phyloP scores from a whole-genome alignment of 30 jellyfish, hydroid and myxozoan species.

The Mastigias papua region DNA sequence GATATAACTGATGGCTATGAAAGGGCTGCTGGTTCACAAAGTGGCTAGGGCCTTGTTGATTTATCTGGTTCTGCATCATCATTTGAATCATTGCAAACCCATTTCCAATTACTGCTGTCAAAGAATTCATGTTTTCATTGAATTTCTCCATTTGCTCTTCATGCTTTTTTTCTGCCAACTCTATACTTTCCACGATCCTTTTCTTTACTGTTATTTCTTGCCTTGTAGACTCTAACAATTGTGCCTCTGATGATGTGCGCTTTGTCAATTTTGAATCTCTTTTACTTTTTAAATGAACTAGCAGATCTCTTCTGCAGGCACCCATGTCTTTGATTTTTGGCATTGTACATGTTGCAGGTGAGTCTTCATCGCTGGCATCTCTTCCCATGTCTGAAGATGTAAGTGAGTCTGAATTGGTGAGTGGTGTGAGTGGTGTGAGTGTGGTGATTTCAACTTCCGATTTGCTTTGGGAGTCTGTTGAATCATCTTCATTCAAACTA shows the following conservation, averaged over 20 bases:
- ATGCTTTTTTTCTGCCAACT: background rate
- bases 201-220: background rate
- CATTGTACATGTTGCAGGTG: background rate
- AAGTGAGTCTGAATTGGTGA: background rate
- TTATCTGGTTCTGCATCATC: background rate
- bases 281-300: background rate
- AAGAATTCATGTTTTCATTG: background rate
- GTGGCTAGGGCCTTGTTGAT: background rate
- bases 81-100: background rate
- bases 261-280: background rate
- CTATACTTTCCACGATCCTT: background rate
- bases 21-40: background rate
- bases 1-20: background rate
- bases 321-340: background rate
- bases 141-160: background rate
- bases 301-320: background rate
- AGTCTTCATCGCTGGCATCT: background rate
- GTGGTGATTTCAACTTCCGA: background rate
- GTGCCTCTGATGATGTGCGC: background rate
- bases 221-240: background rate
- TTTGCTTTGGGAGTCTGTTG: background rate
- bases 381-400: background rate
- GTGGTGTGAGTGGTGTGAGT: too few relatives aligned
- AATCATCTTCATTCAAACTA: background rate
- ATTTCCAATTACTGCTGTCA: background rate